Evolutionary conservation across 1,140 invertebrate species (phyloP).

Genomic region (Chironomus striatipennis): DNA sequence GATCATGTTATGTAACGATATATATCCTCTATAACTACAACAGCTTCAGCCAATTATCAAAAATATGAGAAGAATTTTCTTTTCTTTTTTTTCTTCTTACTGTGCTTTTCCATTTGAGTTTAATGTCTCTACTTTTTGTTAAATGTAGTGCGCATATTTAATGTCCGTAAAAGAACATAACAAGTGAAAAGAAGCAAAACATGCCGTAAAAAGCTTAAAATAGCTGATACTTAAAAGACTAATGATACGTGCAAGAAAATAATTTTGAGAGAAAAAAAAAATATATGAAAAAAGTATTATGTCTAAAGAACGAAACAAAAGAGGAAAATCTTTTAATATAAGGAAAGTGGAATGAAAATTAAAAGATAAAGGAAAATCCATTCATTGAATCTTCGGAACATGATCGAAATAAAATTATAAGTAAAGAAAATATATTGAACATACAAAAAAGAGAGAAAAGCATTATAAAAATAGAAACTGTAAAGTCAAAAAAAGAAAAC

Average conservation of each 20-base stretch:
- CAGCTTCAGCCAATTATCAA: conserved; percentile 7
- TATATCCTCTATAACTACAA: background rate
- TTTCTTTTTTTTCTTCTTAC: background rate
- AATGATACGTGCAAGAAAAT: background rate
- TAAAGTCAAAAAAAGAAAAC: conserved; percentile 23
- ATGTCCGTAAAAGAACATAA: background rate
- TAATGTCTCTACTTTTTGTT: background rate
- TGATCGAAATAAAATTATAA: conserved; percentile 2
- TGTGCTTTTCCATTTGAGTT: background rate
- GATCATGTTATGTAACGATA: background rate
- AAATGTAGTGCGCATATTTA: background rate
- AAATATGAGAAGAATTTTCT: background rate
- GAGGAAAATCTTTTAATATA: background rate
- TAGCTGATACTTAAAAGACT: background rate
- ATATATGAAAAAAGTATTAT: background rate
- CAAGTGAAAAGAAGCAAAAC: background rate
- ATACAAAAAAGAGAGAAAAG: conserved; percentile 23
- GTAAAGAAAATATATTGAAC: background rate
- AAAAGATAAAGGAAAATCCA: background rate
- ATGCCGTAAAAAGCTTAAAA: background rate
- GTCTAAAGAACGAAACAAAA: background rate
- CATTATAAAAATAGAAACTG: conserved; percentile 1
- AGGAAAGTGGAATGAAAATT: background rate
- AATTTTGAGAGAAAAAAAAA: background rate
- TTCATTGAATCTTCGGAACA: background rate